Base-by-base conservation (phyloP, 2,113 vertebrate genomes). In the Cephalopterus ornatus region DNA sequence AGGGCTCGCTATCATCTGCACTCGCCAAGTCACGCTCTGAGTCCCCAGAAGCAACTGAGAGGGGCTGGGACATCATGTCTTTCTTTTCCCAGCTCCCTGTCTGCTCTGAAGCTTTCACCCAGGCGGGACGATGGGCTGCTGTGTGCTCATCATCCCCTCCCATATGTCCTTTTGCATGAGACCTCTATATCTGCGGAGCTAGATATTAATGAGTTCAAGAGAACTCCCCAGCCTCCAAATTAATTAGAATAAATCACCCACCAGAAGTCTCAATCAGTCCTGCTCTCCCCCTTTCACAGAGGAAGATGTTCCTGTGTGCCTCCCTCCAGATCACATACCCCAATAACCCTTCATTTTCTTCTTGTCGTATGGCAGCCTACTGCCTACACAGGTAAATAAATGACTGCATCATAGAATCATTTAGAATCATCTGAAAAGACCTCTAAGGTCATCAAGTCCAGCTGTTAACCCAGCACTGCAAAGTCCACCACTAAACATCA, bases 21-120 rank as follows among this genome's bases (percentile, higher is more conserved):
- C 27, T 37, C 8, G 2, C 22, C 0, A 0, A 85, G 41, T 27
- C 0, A 0, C 33, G 50, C n/a, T 67, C 46, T 1, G 6, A 35
- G n/a, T 19, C 6, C 21, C 55, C 0, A 0, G 1, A 12, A 2
- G 0, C 15, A 74, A 7, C 7, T 2, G 5, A 47, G 21, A 42
- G 28, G 27, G 58, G 35, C 39, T 59, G 42, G 26, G 83, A 22
- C 24, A 19, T 70, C 82, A 13, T 1, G 0, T 47, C 49, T 63
- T 76, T 56, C 67, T 27, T 32, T 26, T 90, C 26, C 62, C 5
- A 26, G 75, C 24, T 88, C n/a, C 44, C 53, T 82, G 33, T 19
- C 49, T 47, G 37, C 67, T 70, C 72, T 26, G 65, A 42, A 91
- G 37, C 58, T 76, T 44, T 68, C 63, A 82, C 19, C 12, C 32